Base-by-base conservation (phyloP, 2,888 invertebrate genomes). In the Adineta ricciae region DNA sequence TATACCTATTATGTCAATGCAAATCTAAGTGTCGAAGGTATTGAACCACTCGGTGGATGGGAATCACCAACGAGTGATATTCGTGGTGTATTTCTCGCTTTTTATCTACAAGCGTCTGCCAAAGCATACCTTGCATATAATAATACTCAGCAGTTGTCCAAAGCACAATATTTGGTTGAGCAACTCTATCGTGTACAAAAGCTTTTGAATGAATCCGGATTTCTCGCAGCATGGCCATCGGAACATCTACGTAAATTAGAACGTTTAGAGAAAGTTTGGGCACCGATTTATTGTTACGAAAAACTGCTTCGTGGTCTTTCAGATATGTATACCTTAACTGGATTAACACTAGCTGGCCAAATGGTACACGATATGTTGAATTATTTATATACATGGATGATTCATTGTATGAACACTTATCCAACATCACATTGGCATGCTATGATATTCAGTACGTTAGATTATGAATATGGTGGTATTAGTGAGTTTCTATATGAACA, bases 401-500 rank as follows among this genome's bases (percentile, higher is more conserved):
- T 36, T 38, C 19, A 38, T 73, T 73, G 73, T 36, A 8, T 24
- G 19, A 21, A 73, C 2, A 73, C 73, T 11, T 73, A 73, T 38
- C 5, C 73, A 24, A 41, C n/a, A 9, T 78, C 78, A 16, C 78
- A 78, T 41, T 78, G 78, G 78, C 78, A 78, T n/a, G 16, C 78
- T 4, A 78, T 78, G 78, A 41, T 78, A 41, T 78, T 78, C 41
- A 78, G 78, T 78, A 78, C 78, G 14, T 24, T n/a, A 9, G 78
- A 41, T 41, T 78, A 78, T 41, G 78, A 78, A 78, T 78, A 78
- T 78, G 78, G 78, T 78, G 78, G 78, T 11, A 78, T 78, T 5
- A 78, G 78, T 78, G 78, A 78, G 0, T 78, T 78, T 78, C 38
- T 78, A 24, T 78, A 78, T 78, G 78, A 78, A 78, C 78, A 78